phyloP scores from a whole-genome alignment of 2,888 invertebrate species.

The Stenurella melanura region DNA sequence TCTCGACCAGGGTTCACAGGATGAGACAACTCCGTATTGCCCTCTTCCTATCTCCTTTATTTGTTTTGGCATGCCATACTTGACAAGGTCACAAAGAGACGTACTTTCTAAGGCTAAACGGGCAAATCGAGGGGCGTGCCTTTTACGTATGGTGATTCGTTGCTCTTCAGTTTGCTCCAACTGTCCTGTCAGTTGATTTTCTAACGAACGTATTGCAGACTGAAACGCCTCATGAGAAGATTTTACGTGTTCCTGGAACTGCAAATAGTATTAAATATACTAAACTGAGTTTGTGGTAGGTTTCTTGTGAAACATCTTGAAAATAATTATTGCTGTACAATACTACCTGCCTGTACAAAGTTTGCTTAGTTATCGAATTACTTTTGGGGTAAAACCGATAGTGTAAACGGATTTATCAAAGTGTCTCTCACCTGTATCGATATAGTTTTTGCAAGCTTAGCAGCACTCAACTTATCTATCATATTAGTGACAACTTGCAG shows the following conservation, averaged over 20 bases:
- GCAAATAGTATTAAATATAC: conserved; percentile 19
- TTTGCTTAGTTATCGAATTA: too few species aligned
- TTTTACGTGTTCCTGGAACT: conserved; percentile 86
- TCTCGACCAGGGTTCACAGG: conserved; percentile 85
- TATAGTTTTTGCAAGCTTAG: conserved; percentile 82
- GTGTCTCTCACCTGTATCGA: conserved; percentile 75
- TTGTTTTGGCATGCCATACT: conserved; percentile 82
- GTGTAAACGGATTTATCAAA: not conserved
- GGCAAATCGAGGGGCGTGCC: conserved; percentile 87
- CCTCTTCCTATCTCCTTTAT: conserved; percentile 85
- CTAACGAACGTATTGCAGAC: conserved; percentile 82
- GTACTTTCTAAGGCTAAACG: conserved; percentile 88
- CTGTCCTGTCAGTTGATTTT: conserved; percentile 81
- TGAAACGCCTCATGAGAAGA: conserved; percentile 87
- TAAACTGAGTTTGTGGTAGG: not conserved
- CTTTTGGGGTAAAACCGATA: too few species aligned
- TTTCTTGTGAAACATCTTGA: too few species aligned
- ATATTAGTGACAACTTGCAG: conserved; percentile 81
- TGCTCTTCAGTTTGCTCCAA: conserved; percentile 88
- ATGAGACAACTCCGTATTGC: conserved; percentile 92
- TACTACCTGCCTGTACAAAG: too few species aligned
- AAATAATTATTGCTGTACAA: too few species aligned
- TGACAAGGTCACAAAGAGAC: conserved; percentile 85
- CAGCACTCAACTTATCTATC: conserved; percentile 82
- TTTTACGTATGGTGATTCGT: conserved; percentile 84